These are phyloP conservation scores for Nephrotoma appendiculata DNA, from an alignment of 2,888 invertebrate genomes.

Conservation along the genomic window DNA sequence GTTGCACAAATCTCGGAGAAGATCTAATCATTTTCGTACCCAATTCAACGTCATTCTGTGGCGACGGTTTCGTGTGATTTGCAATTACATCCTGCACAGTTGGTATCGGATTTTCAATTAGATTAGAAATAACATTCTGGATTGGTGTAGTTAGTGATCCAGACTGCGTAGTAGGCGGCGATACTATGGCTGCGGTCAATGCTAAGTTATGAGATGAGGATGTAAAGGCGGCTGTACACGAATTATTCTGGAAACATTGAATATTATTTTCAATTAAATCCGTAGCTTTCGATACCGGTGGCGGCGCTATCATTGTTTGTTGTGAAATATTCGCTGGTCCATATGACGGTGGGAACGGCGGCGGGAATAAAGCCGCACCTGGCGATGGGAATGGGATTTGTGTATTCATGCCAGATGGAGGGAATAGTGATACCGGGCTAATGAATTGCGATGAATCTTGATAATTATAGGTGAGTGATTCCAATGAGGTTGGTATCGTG, in stretches of 20 bases:
- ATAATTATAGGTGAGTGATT: conserved; percentile 9
- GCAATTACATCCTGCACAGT: background rate
- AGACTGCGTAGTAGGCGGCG: conserved; percentile 40
- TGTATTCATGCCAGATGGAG: conserved; percentile 40
- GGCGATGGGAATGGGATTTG: conserved; percentile 54
- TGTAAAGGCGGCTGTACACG: conserved; percentile 55
- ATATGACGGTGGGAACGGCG: conserved; percentile 24
- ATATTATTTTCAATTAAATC: background rate
- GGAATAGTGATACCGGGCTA: conserved; percentile 30
- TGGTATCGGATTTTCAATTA: conserved; percentile 7
- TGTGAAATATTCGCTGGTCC: conserved; percentile 8
- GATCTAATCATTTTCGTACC: conserved; percentile 43
- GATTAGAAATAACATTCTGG: background rate
- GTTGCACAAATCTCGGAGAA: conserved; percentile 45
- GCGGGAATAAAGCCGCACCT: conserved; percentile 46
- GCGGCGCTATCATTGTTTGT: conserved; percentile 1
- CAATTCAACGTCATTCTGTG: background rate
- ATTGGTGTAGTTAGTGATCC: conserved; percentile 14
- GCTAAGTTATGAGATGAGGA: conserved; percentile 72
- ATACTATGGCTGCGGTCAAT: conserved; percentile 65
- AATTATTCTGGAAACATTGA: conserved; percentile 8
- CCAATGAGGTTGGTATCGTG: conserved; percentile 4
- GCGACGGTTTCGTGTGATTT: background rate
- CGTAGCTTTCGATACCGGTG: conserved; percentile 5
- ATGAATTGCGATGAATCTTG: conserved; percentile 13